Percentiles rank a stretch among this genome's conserved stretches.
These are phyloP conservation scores for Drosophila fungiperda DNA, from an alignment of 2,888 invertebrate species.

Conservation along the genomic window DNA sequence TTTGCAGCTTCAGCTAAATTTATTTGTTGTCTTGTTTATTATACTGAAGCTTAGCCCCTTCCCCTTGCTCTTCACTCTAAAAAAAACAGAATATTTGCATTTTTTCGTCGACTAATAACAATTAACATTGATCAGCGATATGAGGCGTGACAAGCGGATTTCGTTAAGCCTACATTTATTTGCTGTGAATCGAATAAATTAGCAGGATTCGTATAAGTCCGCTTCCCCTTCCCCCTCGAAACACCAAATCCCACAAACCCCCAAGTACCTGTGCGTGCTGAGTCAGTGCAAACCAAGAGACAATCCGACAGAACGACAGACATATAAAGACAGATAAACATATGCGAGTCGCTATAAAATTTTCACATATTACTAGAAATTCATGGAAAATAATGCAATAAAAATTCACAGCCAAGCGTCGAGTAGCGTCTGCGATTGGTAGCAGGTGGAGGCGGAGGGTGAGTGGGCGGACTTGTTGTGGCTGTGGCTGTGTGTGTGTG, in stretches of 20 bases:
- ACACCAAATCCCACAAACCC: constrained; percentile 21
- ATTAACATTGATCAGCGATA: constrained; percentile 51
- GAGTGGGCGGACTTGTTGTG: neutral
- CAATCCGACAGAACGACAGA: neutral
- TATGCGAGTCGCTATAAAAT: constrained; percentile 65
- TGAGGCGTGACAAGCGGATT: constrained; percentile 18
- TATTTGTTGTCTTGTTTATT: neutral
- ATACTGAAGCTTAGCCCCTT: neutral
- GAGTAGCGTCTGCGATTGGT: constrained; percentile 26
- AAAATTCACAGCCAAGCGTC: constrained; percentile 81
- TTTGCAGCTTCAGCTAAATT: neutral
- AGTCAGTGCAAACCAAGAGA: constrained; percentile 1
- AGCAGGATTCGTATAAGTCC: constrained; percentile 24
- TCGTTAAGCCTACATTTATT: constrained; percentile 27
- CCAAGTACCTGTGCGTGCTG: constrained; percentile 54
- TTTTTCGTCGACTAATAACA: constrained; percentile 21
- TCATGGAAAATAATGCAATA: constrained; percentile 83
- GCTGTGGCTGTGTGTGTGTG: neutral
- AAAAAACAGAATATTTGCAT: neutral
- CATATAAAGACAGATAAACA: constrained; percentile 1
- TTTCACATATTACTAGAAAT: constrained; percentile 81
- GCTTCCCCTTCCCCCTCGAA: too few species aligned
- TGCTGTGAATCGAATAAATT: constrained; percentile 62
- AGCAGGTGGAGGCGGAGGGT: neutral
- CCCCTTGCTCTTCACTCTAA: neutral